A percentile compares a stretch with the other conserved stretches of the same genome.
These are phyloP conservation scores for Nineta flava DNA, from an alignment of 2,888 invertebrate species.

Conservation along the genomic window DNA sequence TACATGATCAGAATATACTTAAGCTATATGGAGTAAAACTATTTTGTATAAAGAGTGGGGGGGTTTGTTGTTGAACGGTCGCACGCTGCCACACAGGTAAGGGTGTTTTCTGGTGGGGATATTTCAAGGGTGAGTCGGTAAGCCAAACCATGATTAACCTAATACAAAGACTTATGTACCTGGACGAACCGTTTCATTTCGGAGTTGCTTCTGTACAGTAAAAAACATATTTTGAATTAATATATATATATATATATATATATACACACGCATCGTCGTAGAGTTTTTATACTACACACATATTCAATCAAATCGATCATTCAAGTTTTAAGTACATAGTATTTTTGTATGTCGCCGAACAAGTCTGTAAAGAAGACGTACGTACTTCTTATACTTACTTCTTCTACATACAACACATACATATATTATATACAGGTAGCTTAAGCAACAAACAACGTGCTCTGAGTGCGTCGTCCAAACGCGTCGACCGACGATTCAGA, in stretches of 20 bases:
- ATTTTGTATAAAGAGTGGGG: background rate
- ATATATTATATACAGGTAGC: background rate
- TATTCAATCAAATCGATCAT: slow-evolving; percentile 7
- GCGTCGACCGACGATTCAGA: background rate
- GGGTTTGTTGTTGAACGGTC: background rate
- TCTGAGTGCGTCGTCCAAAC: background rate
- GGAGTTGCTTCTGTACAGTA: slow-evolving; percentile 32
- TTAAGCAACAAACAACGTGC: background rate
- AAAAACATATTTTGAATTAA: slow-evolving; percentile 12
- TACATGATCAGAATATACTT: background rate
- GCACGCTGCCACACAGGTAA: background rate
- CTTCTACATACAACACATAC: background rate
- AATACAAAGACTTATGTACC: slow-evolving; percentile 23
- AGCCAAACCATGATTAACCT: slow-evolving; percentile 14
- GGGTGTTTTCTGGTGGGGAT: slow-evolving; percentile 1
- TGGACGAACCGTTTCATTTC: slow-evolving; percentile 35
- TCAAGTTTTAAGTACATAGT: slow-evolving; percentile 1
- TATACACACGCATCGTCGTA: no score
- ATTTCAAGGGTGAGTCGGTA: slow-evolving; percentile 2
- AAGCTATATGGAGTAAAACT: background rate
- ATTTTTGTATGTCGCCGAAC: background rate
- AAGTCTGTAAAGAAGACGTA: no score
- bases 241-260: no score
- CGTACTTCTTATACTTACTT: background rate
- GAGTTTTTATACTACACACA: slow-evolving; percentile 6